Percentiles rank a stretch among this genome's conserved stretches.
These are phyloP conservation scores for Garra rufa DNA, from an alignment of 2,113 vertebrate genomes.

Conservation along the genomic window DNA sequence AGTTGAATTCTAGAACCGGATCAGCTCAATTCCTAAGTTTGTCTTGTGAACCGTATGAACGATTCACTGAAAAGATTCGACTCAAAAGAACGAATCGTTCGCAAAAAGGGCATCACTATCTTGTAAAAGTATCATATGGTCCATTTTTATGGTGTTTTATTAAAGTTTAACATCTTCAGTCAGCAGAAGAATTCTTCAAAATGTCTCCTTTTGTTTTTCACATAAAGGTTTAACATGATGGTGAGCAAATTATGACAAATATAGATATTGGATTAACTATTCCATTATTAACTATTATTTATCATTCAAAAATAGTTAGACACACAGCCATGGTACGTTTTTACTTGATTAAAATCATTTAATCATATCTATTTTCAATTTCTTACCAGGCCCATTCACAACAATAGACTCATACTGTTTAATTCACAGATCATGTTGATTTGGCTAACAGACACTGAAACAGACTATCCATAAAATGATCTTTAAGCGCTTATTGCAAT, in stretches of 20 bases:
- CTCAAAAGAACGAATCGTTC: not conserved
- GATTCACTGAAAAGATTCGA: not conserved
- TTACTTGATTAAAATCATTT: constrained; percentile 24
- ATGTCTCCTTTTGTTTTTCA: not conserved
- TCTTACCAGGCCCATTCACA: not conserved
- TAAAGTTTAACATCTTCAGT: not conserved
- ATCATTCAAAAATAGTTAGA: not conserved
- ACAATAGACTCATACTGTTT: not conserved
- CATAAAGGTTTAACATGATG: not conserved
- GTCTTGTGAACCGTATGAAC: not conserved
- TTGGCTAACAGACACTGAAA: constrained; percentile 16
- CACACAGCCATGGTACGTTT: not conserved
- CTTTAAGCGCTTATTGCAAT: constrained; percentile 9
- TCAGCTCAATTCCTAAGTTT: not conserved
- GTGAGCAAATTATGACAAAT: not conserved
- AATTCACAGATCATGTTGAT: not conserved
- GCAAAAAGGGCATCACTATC: not conserved
- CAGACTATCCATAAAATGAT: not conserved
- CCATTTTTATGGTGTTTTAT: not conserved
- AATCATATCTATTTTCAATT: not conserved
- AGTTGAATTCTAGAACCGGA: not conserved
- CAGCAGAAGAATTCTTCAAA: not conserved
- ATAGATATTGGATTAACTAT: not conserved
- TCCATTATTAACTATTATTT: not conserved
- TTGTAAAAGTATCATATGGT: not conserved